phyloP scores from a whole-genome alignment of 2,888 invertebrate genomes.

The Acrocyrtus sp. region DNA sequence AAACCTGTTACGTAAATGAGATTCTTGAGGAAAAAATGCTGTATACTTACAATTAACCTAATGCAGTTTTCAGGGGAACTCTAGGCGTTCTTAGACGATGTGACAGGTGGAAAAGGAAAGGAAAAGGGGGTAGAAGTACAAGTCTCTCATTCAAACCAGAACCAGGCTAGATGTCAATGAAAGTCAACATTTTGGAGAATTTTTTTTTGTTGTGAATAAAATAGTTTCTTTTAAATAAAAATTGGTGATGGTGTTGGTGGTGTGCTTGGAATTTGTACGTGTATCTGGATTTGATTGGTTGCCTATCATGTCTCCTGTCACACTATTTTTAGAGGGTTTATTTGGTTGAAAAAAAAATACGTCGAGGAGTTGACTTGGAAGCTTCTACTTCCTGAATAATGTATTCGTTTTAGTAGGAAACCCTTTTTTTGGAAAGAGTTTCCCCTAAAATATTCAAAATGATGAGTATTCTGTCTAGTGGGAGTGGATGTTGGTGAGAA shows the following conservation, averaged over 20 bases:
- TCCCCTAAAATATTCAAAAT: no score
- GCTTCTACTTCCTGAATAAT: no score
- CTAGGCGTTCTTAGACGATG: no score
- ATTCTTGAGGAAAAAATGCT: slow-evolving; percentile 52
- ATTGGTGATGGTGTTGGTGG: neutral
- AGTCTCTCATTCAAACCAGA: no score
- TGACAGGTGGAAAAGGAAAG: neutral
- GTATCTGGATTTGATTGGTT: neutral
- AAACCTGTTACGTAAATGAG: slow-evolving; percentile 63
- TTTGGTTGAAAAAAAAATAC: no score
- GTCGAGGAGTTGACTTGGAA: no score
- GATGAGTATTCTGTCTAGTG: no score
- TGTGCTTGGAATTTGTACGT: no score
- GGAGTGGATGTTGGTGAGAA: no score
- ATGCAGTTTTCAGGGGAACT: slow-evolving; percentile 5
- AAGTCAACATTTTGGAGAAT: neutral
- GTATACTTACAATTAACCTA: neutral
- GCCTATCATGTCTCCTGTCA: neutral
- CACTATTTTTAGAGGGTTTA: neutral
- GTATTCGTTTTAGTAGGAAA: no score
- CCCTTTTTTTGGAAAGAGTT: no score
- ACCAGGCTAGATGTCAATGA: neutral
- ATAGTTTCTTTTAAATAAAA: neutral
- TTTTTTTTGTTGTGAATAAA: neutral
- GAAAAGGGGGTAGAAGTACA: neutral